phyloP scores from a whole-genome alignment of 2,888 invertebrate species.

The Cheilosia urbana region DNA sequence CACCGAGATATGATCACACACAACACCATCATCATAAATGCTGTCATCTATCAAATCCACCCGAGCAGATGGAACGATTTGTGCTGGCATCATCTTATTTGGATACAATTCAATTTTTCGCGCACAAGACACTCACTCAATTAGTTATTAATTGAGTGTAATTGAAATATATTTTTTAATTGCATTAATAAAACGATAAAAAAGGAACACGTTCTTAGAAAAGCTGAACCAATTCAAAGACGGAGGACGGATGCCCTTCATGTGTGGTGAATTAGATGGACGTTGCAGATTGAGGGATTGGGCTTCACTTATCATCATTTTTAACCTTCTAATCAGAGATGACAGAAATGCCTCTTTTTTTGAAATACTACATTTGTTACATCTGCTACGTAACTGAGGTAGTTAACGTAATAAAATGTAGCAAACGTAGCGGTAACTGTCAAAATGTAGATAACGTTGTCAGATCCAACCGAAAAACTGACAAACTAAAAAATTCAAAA shows the following conservation, averaged over 20 bases:
- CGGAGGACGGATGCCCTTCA: constrained; percentile 4
- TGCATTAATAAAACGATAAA: constrained; percentile 82
- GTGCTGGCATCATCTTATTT: constrained; percentile 72
- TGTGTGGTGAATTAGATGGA: not conserved
- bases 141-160: constrained; percentile 84
- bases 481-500: too few species aligned
- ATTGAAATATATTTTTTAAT: constrained; percentile 84
- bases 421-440: too few species aligned
- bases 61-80: constrained; percentile 64
- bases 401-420: too few species aligned
- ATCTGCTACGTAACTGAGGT: too few species aligned
- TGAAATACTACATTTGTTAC: too few species aligned
- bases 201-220: constrained; percentile 27
- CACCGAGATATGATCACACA: constrained; percentile 34
- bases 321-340: too few species aligned
- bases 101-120: constrained; percentile 76
- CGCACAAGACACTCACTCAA: constrained; percentile 81
- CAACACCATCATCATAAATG: constrained; percentile 66
- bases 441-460: too few species aligned
- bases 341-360: too few species aligned
- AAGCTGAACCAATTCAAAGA: constrained; percentile 7
- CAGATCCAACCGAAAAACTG: too few species aligned
- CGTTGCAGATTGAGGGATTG: too few species aligned
- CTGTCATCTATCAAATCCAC: constrained; percentile 71
- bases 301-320: too few species aligned